Evolutionary conservation across 2,797 vertebrate species (phyloP).

Genomic region (Sebastes matsubarae): DNA sequence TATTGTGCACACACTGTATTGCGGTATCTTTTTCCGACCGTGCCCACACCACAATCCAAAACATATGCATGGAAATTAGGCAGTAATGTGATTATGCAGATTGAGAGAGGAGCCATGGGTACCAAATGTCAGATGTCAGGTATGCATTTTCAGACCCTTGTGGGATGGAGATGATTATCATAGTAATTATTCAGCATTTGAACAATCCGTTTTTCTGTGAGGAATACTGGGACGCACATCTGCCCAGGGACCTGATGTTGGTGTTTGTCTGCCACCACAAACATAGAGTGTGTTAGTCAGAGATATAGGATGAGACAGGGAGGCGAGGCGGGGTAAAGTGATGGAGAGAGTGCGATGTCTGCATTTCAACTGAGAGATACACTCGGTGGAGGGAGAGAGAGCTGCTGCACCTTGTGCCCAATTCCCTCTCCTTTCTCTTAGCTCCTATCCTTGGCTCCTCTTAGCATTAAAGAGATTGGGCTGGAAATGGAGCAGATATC

Average conservation of each 20-base stretch:
- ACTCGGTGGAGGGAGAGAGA: slow-evolving; percentile 65
- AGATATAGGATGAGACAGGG: slow-evolving; percentile 62
- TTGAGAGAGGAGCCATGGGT: slow-evolving; percentile 77
- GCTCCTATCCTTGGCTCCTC: slow-evolving; percentile 71
- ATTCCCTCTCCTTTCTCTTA: slow-evolving; percentile 69
- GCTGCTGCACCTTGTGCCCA: slow-evolving; percentile 52
- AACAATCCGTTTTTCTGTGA: slow-evolving; percentile 72
- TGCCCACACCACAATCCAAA: slow-evolving; percentile 45
- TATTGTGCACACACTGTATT: not conserved
- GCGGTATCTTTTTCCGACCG: slow-evolving; percentile 16
- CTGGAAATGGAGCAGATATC: slow-evolving; percentile 81
- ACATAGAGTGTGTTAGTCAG: slow-evolving; percentile 60
- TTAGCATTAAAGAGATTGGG: slow-evolving; percentile 80
- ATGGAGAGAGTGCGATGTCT: slow-evolving; percentile 64
- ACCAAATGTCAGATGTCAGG: slow-evolving; percentile 83
- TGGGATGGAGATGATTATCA: slow-evolving; percentile 82
- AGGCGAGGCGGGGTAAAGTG: slow-evolving; percentile 49
- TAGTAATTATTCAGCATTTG: slow-evolving; percentile 85
- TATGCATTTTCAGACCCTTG: slow-evolving; percentile 80
- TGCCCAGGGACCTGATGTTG: slow-evolving; percentile 73
- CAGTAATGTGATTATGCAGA: slow-evolving; percentile 82
- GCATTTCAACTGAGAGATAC: slow-evolving; percentile 74
- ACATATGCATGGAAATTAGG: slow-evolving; percentile 76
- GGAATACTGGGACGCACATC: slow-evolving; percentile 75
- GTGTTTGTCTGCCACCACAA: slow-evolving; percentile 73